Evolutionary conservation across 2,888 invertebrate genomes (phyloP), one percentile per base, ranked within the genome.

Genomic region (Elmis aenea): DNA sequence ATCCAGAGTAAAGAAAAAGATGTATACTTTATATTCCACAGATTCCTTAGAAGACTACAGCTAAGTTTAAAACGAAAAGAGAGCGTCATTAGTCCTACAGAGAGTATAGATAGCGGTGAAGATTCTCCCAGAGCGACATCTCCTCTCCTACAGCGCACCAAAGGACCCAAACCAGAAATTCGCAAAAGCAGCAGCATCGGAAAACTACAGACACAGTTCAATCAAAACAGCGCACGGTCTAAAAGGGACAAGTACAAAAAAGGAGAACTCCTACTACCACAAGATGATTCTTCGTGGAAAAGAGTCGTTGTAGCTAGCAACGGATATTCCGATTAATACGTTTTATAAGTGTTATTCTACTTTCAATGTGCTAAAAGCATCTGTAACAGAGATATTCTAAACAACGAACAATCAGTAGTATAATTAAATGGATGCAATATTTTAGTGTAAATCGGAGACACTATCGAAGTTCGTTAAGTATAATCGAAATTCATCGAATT

Each of bases 11-110:
- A n/a, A n/a, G n/a, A n/a, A n/a, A n/a, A n/a, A n/a, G n/a, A n/a
- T n/a, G n/a, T n/a, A n/a, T n/a, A n/a, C n/a, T n/a, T n/a, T n/a
- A n/a, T n/a, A n/a, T n/a, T 18, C 8, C 5, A 18, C 59, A 84
- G 84, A 67, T 85, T 84, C 66, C 70, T 85, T 34, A 72, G 81
- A 51, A 74, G 84, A 49, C 65, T 85, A 54, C 83, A 85, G 58
- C 73, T 79, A 57, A 84, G 83, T 57, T 68, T 85, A 51, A 81
- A 82, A 65, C 74, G 77, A 62, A 78, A 77, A 51, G 79, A 81
- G 57, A 74, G 71, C 51, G 70, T 73, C 50, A 51, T 67, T 11
- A 71, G 70, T 48, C 71, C 69, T 13, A 67, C 71, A 13, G 73
- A 73, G 45, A 72, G 71, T 48, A 64, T 70, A 30, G 75, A 75